Conservation (phyloP, 2,888 invertebrate genomes). For the Platycnemis pennipes region DNA sequence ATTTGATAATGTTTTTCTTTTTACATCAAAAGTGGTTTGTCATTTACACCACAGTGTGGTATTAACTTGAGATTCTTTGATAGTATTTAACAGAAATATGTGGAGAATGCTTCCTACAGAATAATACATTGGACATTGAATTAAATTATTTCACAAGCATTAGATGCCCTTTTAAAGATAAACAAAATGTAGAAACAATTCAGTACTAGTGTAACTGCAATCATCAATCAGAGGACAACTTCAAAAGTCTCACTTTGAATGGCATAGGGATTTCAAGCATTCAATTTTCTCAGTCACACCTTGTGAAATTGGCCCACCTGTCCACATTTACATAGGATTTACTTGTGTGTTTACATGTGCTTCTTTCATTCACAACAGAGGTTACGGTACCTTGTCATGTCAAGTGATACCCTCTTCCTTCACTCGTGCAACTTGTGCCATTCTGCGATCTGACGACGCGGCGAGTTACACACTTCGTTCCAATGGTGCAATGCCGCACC, state of each 20-base stretch:
- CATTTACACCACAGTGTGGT: background rate
- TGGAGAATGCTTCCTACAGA: background rate
- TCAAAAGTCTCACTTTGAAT: conserved; percentile 55
- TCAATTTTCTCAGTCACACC: conserved; percentile 65
- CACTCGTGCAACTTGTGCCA: conserved; percentile 99
- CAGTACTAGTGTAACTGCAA: conserved; percentile 20
- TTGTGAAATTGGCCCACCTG: conserved; percentile 66
- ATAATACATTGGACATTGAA: background rate
- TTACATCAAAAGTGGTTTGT: background rate
- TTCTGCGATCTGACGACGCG: conserved; percentile 98
- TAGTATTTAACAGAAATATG: background rate
- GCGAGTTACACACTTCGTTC: conserved; percentile 98
- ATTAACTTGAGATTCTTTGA: background rate
- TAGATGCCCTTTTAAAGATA: background rate
- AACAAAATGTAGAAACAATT: conserved; percentile 41
- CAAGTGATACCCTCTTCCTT: conserved; percentile 72
- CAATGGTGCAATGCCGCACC: conserved; percentile 96
- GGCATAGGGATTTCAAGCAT: conserved; percentile 61
- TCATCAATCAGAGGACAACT: conserved; percentile 37
- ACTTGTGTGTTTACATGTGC: conserved; percentile 66
- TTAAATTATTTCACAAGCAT: conserved; percentile 16
- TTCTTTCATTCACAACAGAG: conserved; percentile 64
- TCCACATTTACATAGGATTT: conserved; percentile 65
- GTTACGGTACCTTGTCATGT: conserved; percentile 53
- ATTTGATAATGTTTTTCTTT: conserved; percentile 38